Evolutionary conservation across 2,113 vertebrate species (phyloP).

Genomic region (Myrmecophaga tridactyla): DNA sequence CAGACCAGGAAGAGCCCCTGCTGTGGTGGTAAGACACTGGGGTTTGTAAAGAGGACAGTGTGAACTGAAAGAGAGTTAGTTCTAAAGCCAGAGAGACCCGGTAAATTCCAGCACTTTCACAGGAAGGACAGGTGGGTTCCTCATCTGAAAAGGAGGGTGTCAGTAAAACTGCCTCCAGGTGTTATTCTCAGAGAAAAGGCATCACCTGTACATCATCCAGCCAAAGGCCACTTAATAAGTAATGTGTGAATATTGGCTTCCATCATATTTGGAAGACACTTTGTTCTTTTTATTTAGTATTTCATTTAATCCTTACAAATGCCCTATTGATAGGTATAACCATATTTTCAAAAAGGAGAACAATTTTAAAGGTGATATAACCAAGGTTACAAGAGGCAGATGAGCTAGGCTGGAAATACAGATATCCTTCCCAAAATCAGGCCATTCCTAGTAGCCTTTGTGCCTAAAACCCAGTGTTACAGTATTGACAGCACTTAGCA

Average conservation of each 20-base stretch:
- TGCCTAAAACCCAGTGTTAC: not conserved
- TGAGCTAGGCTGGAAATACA: not conserved
- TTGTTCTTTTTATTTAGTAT: too few relatives aligned
- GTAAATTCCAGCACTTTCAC: not conserved
- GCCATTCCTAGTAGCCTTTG: not conserved
- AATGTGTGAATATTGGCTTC: too few relatives aligned
- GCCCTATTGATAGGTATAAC: not conserved
- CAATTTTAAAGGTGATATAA: too few relatives aligned
- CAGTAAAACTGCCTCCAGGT: not conserved
- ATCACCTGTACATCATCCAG: too few relatives aligned
- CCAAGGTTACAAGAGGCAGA: not conserved
- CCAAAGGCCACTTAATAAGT: too few relatives aligned
- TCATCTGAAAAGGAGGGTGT: not conserved
- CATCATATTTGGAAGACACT: too few relatives aligned
- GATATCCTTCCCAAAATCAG: not conserved
- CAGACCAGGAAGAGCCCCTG: fast-evolving
- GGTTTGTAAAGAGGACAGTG: too few relatives aligned
- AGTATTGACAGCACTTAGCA: too few relatives aligned
- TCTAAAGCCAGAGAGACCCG: not conserved
- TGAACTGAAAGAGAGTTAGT: too few relatives aligned
- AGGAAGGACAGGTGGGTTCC: not conserved
- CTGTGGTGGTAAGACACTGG: not conserved
- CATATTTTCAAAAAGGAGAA: not conserved
- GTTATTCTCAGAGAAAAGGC: not conserved
- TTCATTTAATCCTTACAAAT: too few relatives aligned